Conservation (phyloP, 1,140 invertebrate species). For the Lanistes nyassanus region DNA sequence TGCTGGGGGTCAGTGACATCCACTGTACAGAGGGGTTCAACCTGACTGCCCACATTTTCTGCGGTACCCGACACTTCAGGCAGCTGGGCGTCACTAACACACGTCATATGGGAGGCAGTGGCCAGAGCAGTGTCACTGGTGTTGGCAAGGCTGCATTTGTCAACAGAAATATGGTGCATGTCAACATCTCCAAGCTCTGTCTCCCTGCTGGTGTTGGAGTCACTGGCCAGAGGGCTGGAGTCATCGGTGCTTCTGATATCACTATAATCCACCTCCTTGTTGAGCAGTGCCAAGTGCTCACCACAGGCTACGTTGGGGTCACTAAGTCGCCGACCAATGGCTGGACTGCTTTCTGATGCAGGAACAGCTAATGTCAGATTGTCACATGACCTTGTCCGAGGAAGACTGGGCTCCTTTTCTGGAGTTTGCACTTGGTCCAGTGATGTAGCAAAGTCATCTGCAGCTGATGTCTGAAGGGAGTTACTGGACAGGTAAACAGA, state of each 20-base stretch:
- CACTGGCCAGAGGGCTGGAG: neutral
- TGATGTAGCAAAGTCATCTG: constrained; percentile 20
- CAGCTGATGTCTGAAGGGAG: constrained; percentile 17
- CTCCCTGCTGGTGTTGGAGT: too few relatives aligned
- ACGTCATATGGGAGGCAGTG: too few relatives aligned
- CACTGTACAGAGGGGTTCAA: too few relatives aligned
- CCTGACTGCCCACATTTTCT: too few relatives aligned
- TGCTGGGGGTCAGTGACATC: too few relatives aligned
- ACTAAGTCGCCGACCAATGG: constrained; percentile 75
- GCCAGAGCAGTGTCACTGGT: too few relatives aligned
- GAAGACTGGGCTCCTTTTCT: constrained; percentile 40
- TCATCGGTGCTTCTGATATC: neutral
- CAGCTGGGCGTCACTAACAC: too few relatives aligned
- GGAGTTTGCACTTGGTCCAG: constrained; percentile 27
- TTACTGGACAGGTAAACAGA: constrained; percentile 78
- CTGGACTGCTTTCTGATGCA: constrained; percentile 70
- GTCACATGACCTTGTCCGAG: constrained; percentile 74
- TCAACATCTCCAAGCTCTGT: too few relatives aligned
- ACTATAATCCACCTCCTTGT: constrained; percentile 22
- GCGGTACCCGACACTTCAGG: too few relatives aligned
- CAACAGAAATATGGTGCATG: too few relatives aligned
- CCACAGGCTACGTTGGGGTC: constrained; percentile 77
- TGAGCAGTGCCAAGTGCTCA: constrained; percentile 14
- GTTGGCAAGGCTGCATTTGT: too few relatives aligned
- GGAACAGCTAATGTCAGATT: constrained; percentile 70